phyloP scores from a whole-genome alignment of 1,140 invertebrate species.

The Diorhabda carinulata region DNA sequence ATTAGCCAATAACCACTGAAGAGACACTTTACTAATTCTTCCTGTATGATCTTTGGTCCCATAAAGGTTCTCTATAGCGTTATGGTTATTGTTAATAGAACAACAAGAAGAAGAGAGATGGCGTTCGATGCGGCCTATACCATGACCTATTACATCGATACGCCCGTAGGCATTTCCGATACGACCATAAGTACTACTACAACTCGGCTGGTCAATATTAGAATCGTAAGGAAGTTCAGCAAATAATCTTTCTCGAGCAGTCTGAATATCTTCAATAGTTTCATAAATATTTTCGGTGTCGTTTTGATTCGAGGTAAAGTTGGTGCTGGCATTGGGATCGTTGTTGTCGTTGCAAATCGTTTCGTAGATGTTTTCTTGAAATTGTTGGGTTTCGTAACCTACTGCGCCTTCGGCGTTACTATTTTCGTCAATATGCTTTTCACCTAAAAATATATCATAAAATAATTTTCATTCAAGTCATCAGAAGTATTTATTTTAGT shows the following conservation, averaged over 20 bases:
- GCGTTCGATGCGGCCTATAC: conserved; percentile 55
- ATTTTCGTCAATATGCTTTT: conserved; percentile 47
- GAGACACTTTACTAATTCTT: conserved; percentile 54
- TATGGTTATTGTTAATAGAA: conserved; percentile 52
- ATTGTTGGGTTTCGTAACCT: conserved; percentile 46
- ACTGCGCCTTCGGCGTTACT: conserved; percentile 53
- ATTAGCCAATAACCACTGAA: conserved; percentile 57
- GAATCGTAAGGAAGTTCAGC: conserved; percentile 34
- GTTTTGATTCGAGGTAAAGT: conserved; percentile 37
- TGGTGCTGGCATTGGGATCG: conserved; percentile 39
- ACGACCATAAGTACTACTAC: conserved; percentile 45
- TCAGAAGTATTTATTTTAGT: not conserved
- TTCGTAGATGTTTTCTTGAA: conserved; percentile 55
- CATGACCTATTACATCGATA: conserved; percentile 53
- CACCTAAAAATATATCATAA: not conserved
- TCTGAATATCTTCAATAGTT: conserved; percentile 51
- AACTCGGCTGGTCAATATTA: conserved; percentile 35
- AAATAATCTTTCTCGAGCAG: conserved; percentile 19
- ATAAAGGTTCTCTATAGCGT: conserved; percentile 41
- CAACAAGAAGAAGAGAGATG: conserved; percentile 57
- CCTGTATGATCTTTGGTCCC: conserved; percentile 39
- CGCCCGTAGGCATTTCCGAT: conserved; percentile 53
- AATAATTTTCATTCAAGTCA: not conserved
- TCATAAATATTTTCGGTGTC: conserved; percentile 55
- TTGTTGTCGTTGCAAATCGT: conserved; percentile 43